phyloP scores from a whole-genome alignment of 2,113 vertebrate species.

The Anser cygnoides region DNA sequence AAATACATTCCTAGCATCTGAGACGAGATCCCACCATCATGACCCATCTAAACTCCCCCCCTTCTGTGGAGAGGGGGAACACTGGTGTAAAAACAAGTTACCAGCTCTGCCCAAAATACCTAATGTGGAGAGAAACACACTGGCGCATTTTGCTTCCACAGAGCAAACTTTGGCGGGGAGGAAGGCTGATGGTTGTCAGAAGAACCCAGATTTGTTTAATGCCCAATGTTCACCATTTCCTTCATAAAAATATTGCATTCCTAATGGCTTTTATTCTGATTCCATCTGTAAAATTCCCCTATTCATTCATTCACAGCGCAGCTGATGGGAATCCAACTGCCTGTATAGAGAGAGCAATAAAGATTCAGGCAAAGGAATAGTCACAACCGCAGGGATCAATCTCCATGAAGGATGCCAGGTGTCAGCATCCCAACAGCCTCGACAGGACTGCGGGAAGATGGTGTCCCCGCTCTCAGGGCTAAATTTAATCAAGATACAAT shows the following conservation, averaged over 20 bases:
- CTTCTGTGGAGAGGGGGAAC: rapidly evolving
- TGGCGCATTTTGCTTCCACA: neutral
- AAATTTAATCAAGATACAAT: slow-evolving; percentile 37
- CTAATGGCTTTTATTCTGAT: neutral
- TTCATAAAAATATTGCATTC: neutral
- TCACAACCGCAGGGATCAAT: neutral
- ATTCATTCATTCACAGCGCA: neutral
- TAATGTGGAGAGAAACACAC: neutral
- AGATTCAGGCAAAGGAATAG: neutral
- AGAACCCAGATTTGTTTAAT: neutral
- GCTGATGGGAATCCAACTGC: neutral
- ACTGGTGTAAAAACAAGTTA: rapidly evolving
- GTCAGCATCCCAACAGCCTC: slow-evolving; percentile 2
- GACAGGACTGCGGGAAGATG: neutral
- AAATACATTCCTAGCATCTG: neutral
- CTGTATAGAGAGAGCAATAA: neutral
- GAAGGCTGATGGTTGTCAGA: neutral
- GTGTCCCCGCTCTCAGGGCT: neutral
- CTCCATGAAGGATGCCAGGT: neutral
- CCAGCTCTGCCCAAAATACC: neutral
- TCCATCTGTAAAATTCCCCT: neutral
- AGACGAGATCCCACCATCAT: neutral
- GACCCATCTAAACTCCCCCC: neutral
- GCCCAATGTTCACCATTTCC: neutral
- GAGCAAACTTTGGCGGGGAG: neutral